Base-by-base conservation (phyloP, 2,797 vertebrate species). In the Emys orbicularis region DNA sequence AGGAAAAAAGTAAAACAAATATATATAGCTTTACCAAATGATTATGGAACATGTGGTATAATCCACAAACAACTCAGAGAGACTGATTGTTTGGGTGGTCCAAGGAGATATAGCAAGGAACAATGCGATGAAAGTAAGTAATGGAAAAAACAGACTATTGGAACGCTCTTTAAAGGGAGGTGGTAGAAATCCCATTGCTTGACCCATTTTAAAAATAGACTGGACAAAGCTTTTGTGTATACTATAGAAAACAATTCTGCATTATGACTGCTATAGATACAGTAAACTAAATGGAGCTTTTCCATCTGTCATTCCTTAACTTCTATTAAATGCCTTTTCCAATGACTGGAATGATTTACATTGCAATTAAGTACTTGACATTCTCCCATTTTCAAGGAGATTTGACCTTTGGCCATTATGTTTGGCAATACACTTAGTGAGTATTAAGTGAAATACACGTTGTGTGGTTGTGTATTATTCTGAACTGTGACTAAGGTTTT, bases 281-380 rank as follows among this genome's bases (percentile, higher is more conserved):
- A 1, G 25, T 53, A 81, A 74, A 1, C 18, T 2, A 18, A 9
- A 10, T 6, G 56, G 15, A 4, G 12, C 27, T 76, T 83, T 27
- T 50, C 54, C 12, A 44, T 44, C 41, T 77, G 44, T 77, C 25
- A 49, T 52, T 49, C 15, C 23, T 0, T 1, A 0, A 0, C 21
- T 87, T 15, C 11, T 16, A 0, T 59, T n/a, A 1, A 54, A 5
- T 76, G 50, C 1, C 11, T 81, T 34, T 12, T 1, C 0, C 34
- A 2, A 53, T 1, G 2, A n/a, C 65, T 31, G 2, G 88, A 61
- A 3, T 4, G 2, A 27, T 15, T 13, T 2, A 0, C 0, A 0
- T 54, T 72, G 37, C 79, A 37, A 3, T 0, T 0, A 0, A 1
- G 1, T 2, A n/a, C 56, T 65, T 52, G 82, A 44, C 3, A 4